Evolutionary conservation across 1,140 invertebrate genomes (phyloP), one percentile per base, ranked within the genome.

Genomic region (Druon quercuslanigerum): DNA sequence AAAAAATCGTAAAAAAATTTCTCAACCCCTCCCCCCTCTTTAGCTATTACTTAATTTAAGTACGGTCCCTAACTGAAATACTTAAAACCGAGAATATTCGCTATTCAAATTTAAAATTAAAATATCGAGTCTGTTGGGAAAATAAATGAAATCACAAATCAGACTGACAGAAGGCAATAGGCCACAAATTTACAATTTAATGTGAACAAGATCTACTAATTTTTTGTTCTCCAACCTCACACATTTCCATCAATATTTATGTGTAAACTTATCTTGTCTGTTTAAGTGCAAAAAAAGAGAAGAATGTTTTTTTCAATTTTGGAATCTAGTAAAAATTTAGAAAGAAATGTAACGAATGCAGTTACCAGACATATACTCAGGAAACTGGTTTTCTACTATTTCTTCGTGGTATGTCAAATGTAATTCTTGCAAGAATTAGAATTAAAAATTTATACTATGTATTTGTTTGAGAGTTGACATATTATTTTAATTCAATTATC

Each of bases 321-420:
- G 25, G 60, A 66, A 66, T 66, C 7, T 16, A 66, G 57, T 66
- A 66, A 66, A 40, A 66, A 66, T 66, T 40, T 9, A 40, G 60
- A 66, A 40, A 14, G 57, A 46, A n/a, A 46, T 40, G 33, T 66
- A 33, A 40, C 25, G 60, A 66, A 66, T 66, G 57, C 57, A 66
- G 25, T 12, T 66, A 16, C 9, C 57, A 6, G 57, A n/a, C 33
- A 40, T 66, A 40, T 40, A 8, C 16, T 66, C 13, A 20, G 16
- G 17, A 52, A 79, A 75, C 77, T 72, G 51, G 70, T 79, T 79
- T 75, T 75, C 54, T 72, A 75, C 66, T 79, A 78, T 50, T 57
- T 52, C 72, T 46, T 25, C 14, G 46, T 25, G 73, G 20, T 14
- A 66, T 66, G 60, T 66, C 25, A 66, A 66, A 66, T 66, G 60